These are phyloP conservation scores for Rhea pennata DNA, from an alignment of 2,113 vertebrate species.

Conservation along the genomic window DNA sequence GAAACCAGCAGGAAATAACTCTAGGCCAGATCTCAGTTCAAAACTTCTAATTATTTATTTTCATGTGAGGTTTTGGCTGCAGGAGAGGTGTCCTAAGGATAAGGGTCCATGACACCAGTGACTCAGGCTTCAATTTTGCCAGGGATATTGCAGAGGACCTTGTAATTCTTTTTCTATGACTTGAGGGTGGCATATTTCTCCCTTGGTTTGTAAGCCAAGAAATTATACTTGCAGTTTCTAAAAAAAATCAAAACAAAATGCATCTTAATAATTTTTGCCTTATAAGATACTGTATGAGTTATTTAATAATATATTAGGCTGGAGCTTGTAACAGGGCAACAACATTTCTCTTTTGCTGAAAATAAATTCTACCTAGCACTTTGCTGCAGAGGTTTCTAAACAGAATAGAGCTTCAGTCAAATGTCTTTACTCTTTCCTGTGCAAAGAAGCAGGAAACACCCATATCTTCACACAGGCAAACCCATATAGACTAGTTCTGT, in stretches of 20 bases:
- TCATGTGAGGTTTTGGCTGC: neutral
- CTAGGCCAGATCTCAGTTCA: neutral
- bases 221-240: neutral
- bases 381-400: neutral
- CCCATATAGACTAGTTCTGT: neutral
- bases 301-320: neutral
- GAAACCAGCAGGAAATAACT: neutral
- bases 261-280: neutral
- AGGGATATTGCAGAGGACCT: neutral
- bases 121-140: neutral
- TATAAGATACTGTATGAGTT: neutral
- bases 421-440: accelerated
- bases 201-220: neutral
- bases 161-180: neutral
- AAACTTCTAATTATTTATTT: neutral
- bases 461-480: neutral
- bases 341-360: neutral
- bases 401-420: neutral
- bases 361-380: neutral
- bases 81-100: neutral
- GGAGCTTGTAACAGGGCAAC: neutral
- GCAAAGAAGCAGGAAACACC: neutral
- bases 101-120: neutral
- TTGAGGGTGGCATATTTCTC: neutral
- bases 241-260: neutral